phyloP scores from a whole-genome alignment of 2,888 invertebrate genomes.

The Cataglyphis rosenhaueri region DNA sequence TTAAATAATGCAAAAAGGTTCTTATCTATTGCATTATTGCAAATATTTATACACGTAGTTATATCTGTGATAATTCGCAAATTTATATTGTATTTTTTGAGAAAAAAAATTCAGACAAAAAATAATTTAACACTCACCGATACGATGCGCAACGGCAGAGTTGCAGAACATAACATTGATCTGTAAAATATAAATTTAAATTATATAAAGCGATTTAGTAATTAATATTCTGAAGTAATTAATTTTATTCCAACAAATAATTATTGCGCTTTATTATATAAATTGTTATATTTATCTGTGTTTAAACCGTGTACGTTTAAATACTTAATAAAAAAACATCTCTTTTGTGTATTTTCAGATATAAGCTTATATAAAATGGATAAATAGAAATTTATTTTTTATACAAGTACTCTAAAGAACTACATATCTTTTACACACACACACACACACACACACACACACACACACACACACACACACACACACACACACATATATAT shows the following conservation, averaged over 20 bases:
- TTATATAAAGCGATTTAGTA: neutral
- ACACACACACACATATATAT: neutral
- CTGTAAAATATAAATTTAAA: neutral
- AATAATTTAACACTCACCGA: neutral
- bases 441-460: neutral
- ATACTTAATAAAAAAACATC: neutral
- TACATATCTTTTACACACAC: no score
- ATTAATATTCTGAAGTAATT: neutral
- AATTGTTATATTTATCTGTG: neutral
- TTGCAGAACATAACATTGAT: neutral
- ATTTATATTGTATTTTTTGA: neutral
- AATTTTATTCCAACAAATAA: constrained; percentile 1
- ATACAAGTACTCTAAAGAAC: neutral
- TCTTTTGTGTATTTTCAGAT: neutral
- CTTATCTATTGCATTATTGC: no score
- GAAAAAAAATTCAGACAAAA: neutral
- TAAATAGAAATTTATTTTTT: neutral
- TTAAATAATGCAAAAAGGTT: no score
- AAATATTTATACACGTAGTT: no score
- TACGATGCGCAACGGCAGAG: neutral
- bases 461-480: no score
- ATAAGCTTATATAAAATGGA: neutral
- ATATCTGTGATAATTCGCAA: no score
- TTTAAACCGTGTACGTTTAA: neutral
- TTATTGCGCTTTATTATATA: neutral